Base-by-base conservation (phyloP, 2,888 invertebrate genomes). In the Chouioia cunea region DNA sequence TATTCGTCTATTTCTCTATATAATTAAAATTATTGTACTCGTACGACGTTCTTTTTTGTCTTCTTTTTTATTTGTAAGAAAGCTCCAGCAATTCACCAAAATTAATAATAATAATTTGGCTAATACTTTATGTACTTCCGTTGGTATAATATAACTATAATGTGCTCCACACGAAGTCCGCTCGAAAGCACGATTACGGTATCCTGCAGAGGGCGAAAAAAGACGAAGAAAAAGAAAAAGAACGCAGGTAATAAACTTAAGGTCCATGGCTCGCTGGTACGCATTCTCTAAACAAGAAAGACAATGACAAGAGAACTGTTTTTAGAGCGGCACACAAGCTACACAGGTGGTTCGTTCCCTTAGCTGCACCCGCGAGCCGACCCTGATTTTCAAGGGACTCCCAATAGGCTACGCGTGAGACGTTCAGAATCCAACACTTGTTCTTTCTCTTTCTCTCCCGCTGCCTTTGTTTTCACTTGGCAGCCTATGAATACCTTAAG, bases 301-400 rank as follows among this genome's bases (percentile, higher is more conserved):
- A 15, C 47, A 47, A 67, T 36, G 43, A 52, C 65, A 36, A 36
- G 27, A 15, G 53, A 70, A 47, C 50, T 70, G 54, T 65, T 65
- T 44, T 65, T 14, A 15, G 12, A 6, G 12, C 22, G 15, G 36
- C 10, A 43, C 36, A 12, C 10, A 56, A 18, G 57, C n/a, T 57
- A n/a, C 23, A 20, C 62, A 70, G 65, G 56, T 70, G 53, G 64
- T 50, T 58, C 44, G 53, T 53, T 59, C 64, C 64, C 69, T 59
- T 59, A 64, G 18, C 12, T 0, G 18, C 22, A 14, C 27, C 15
- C 12, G 36, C 6, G 10, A 53, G 47, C 54, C 48, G 64, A 47
- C 64, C 69, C 64, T 64, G 64, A 53, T 64, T 70, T 70, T n/a
- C n/a, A 53, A 70, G 64, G 53, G 53, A 18, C 57, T 44, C 52